Percentiles rank a stretch among this genome's conserved stretches.
Conservation (phyloP, 2,888 invertebrate genomes). For the Apomyelois bistriatella region DNA sequence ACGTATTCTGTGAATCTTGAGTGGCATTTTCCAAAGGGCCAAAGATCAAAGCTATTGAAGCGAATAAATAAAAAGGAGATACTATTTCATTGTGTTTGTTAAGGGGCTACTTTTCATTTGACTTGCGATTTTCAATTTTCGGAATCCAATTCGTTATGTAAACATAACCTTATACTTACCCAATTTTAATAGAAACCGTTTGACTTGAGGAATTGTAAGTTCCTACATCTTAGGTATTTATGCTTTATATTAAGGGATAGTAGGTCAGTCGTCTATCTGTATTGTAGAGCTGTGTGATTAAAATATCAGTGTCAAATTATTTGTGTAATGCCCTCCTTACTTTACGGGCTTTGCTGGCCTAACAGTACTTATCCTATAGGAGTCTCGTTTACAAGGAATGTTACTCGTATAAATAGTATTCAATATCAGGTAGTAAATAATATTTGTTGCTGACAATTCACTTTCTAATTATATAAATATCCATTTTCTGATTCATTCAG, state of each 20-base stretch:
- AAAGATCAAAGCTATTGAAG: constrained; percentile 55
- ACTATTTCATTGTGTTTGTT: constrained; percentile 41
- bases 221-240: neutral
- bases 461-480: too few species aligned
- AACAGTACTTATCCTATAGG: neutral
- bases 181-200: constrained; percentile 13
- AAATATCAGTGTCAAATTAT: constrained; percentile 42
- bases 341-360: constrained; percentile 29
- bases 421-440: too few species aligned
- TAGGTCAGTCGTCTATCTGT: constrained; percentile 33
- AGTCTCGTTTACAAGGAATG: neutral
- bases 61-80: constrained; percentile 50
- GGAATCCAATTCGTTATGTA: constrained; percentile 28
- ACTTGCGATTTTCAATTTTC: constrained; percentile 31
- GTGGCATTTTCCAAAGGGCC: constrained; percentile 49
- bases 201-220: neutral
- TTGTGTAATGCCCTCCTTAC: constrained; percentile 31
- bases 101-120: constrained; percentile 34
- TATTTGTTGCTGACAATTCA: too few species aligned
- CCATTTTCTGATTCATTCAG: too few species aligned
- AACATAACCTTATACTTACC: constrained; percentile 19
- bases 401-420: too few species aligned
- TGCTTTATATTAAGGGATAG: neutral
- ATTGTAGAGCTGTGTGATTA: constrained; percentile 34
- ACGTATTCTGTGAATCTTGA: constrained; percentile 46